Percentiles rank a stretch among this genome's conserved stretches.
Evolutionary conservation across 2,888 invertebrate genomes (phyloP).

Genomic region (Barypeithes pellucidus): DNA sequence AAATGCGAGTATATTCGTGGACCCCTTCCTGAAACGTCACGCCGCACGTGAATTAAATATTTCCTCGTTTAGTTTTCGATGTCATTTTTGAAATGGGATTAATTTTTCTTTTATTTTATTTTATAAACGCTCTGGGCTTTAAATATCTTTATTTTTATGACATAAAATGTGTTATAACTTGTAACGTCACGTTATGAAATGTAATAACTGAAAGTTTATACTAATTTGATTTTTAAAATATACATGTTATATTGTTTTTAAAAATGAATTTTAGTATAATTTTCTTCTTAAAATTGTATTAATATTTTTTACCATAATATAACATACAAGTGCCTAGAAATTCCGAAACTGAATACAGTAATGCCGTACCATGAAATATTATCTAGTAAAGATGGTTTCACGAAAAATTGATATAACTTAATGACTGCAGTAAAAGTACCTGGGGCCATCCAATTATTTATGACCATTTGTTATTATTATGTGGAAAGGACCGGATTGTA

Average conservation of each 20-base stretch:
- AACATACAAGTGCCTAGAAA: too few species aligned
- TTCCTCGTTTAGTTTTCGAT: constrained; percentile 42
- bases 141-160: constrained; percentile 20
- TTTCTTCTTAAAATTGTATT: too few species aligned
- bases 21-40: constrained; percentile 42
- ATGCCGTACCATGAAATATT: too few species aligned
- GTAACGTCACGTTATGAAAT: background rate
- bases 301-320: too few species aligned
- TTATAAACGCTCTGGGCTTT: constrained; percentile 23
- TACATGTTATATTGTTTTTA: background rate
- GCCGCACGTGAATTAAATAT: constrained; percentile 46
- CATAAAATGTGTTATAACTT: constrained; percentile 9
- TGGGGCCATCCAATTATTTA: too few species aligned
- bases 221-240: background rate
- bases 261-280: background rate
- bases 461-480: too few species aligned
- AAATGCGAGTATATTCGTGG: constrained; percentile 45
- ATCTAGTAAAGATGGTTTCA: too few species aligned
- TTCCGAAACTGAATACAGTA: too few species aligned
- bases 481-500: too few species aligned
- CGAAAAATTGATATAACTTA: too few species aligned
- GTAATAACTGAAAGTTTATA: constrained; percentile 4
- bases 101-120: constrained; percentile 48
- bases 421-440: too few species aligned
- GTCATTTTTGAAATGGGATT: constrained; percentile 51